Base-by-base conservation (phyloP, 2,797 vertebrate species). In the Periparus ater region DNA sequence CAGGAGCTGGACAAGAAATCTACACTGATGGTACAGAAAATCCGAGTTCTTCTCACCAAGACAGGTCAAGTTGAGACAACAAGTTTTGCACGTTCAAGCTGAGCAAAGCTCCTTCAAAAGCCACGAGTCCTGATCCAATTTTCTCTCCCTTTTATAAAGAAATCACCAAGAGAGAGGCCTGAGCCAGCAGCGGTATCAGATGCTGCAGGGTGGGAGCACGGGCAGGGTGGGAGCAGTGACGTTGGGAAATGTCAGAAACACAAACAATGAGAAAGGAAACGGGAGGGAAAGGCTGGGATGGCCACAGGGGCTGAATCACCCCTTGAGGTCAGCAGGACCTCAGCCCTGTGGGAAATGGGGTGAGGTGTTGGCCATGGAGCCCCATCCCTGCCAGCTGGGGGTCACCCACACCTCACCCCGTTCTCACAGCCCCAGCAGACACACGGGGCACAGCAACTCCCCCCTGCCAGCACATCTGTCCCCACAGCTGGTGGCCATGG, bases 251-350 rank as follows among this genome's bases (percentile, higher is more conserved):
- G 34, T 77, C 91, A 82, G 47, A 76, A 82, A 66, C 5, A 0
- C 62, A 51, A 76, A 96, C 85, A 91, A 94, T 67, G 88, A 75
- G 50, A 91, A 73, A 93, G 96, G 97, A 97, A 97, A 42, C 9
- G 0, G 61, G 61, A 91, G 88, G 95, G 71, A 94, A 97, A 89
- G 8, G 51, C 12, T 22, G 26, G 72, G 26, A 30, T n/a, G 60
- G 29, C 40, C 21, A 7, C 3, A 10, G 82, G 73, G 80, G 50
- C 74, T 90, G 94, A 87, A 48, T 96, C 96, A 97, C 90, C 77
- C 36, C 2, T 8, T 22, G 10, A 45, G 50, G 72, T 71, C 89
- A 83, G 60, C 62, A 92, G 84, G 48, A 75, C 62, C 86, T 81
- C 78, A 22, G 5, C 81, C 84, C 44, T 51, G 36, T 30, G 9